phyloP scores from a whole-genome alignment of 2,888 invertebrate species.

The Geotrupes spiniger region DNA sequence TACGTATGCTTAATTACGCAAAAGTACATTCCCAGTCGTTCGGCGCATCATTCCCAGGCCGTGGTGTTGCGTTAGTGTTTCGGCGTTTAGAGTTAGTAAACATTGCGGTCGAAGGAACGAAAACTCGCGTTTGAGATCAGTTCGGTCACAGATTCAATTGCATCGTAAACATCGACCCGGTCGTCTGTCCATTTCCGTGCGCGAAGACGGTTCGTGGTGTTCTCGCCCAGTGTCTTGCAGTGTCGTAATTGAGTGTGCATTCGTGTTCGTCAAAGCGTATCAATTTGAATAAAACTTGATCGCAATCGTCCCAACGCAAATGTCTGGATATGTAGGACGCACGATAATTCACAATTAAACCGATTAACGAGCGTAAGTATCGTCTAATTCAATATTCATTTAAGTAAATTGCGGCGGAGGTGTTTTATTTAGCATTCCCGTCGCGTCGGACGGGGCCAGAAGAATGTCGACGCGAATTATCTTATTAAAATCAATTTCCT shows the following conservation, averaged over 20 bases:
- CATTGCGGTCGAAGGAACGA: constrained; percentile 15
- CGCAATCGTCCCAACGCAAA: constrained; percentile 24
- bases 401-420: constrained; percentile 25
- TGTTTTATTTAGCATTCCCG: constrained; percentile 31
- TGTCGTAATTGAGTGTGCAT: constrained; percentile 20
- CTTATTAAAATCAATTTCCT: constrained; percentile 47
- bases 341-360: constrained; percentile 35
- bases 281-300: constrained; percentile 7
- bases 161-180: too few species aligned
- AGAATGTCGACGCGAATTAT: constrained; percentile 33
- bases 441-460: constrained; percentile 18
- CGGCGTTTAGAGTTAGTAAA: constrained; percentile 18
- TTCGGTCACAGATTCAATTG: too few species aligned
- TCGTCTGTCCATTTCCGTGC: constrained; percentile 10
- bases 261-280: constrained; percentile 22
- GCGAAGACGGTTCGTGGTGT: not conserved
- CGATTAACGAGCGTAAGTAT: constrained; percentile 38
- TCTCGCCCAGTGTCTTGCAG: not conserved
- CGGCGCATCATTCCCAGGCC: constrained; percentile 8
- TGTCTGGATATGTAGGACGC: constrained; percentile 31
- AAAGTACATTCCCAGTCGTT: constrained; percentile 11
- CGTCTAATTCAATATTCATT: constrained; percentile 20
- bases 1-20: constrained; percentile 18
- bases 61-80: constrained; percentile 18
- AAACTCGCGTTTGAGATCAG: not conserved